Evolutionary conservation across 2,888 invertebrate genomes (phyloP).

Genomic region (Dolomedes plantarius): DNA sequence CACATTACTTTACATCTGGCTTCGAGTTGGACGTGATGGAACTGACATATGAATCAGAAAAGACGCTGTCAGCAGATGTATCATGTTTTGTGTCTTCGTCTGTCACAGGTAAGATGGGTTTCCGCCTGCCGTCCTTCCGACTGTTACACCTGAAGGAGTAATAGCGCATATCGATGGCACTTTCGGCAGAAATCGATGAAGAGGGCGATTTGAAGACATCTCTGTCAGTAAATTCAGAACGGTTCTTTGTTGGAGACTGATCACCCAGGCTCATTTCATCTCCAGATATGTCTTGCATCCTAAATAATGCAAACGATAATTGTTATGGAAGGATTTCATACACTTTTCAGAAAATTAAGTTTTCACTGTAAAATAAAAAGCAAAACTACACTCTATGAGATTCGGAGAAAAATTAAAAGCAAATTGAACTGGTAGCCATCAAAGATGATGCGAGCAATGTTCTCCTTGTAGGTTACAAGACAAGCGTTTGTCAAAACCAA

Average conservation of each 20-base stretch:
- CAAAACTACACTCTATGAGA: too few relatives aligned
- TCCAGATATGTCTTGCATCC: background rate
- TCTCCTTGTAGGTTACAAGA: too few relatives aligned
- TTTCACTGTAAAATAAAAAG: too few relatives aligned
- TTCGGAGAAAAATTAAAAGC: too few relatives aligned
- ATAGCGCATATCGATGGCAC: conserved; percentile 44
- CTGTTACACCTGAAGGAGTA: conserved; percentile 33
- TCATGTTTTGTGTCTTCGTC: conserved; percentile 24
- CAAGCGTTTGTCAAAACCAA: too few relatives aligned
- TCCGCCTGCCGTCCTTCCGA: conserved; percentile 6
- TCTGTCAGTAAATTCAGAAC: background rate
- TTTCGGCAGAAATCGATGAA: conserved; percentile 40
- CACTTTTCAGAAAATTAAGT: too few relatives aligned
- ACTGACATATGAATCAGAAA: background rate
- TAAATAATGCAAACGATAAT: background rate
- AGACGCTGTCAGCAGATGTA: conserved; percentile 23
- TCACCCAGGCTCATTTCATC: background rate
- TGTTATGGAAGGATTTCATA: too few relatives aligned
- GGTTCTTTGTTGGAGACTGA: conserved; percentile 4
- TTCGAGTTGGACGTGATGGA: conserved; percentile 7
- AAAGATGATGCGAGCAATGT: too few relatives aligned
- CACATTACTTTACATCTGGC: conserved; percentile 35
- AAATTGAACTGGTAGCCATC: too few relatives aligned
- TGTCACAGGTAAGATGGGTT: conserved; percentile 24
- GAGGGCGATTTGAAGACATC: conserved; percentile 57